Evolutionary conservation across 1,140 invertebrate genomes (phyloP).

Genomic region (Hormaphis cornu): DNA sequence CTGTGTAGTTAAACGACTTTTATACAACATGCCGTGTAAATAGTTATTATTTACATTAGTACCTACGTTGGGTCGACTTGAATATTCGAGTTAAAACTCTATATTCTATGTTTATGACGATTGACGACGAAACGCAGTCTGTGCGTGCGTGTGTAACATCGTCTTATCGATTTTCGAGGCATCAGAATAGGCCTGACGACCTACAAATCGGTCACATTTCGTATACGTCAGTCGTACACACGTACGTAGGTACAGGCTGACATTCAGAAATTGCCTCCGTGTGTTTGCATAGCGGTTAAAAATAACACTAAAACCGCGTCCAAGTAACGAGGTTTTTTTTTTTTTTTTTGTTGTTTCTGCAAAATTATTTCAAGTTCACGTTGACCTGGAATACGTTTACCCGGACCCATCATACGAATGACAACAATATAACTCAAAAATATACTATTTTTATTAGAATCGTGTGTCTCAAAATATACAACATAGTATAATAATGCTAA

Average conservation of each 20-base stretch:
- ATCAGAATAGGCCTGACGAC: not conserved
- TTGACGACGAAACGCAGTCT: no score
- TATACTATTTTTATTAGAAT: no score
- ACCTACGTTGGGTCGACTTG: no score
- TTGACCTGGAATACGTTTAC: not conserved
- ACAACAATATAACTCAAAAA: not conserved
- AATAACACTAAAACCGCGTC: not conserved
- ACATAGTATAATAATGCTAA: no score
- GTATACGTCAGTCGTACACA: not conserved
- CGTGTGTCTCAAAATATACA: no score
- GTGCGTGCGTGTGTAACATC: not conserved
- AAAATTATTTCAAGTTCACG: slow-evolving; percentile 7
- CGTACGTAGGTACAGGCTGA: slow-evolving; percentile 14
- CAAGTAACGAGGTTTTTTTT: not conserved
- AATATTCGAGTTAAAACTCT: no score
- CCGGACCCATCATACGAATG: not conserved
- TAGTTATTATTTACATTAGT: no score
- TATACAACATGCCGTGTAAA: no score
- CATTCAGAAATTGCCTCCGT: slow-evolving; percentile 2
- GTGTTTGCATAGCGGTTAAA: not conserved
- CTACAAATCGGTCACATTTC: slow-evolving; percentile 10
- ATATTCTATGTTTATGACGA: no score
- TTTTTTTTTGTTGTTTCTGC: no score
- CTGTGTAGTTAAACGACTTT: no score
- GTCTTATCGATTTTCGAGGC: slow-evolving; percentile 1